Evolutionary conservation across 1,140 invertebrate species (phyloP), one percentile per base, ranked within the genome.

Genomic region (Temnothorax nylanderi): DNA sequence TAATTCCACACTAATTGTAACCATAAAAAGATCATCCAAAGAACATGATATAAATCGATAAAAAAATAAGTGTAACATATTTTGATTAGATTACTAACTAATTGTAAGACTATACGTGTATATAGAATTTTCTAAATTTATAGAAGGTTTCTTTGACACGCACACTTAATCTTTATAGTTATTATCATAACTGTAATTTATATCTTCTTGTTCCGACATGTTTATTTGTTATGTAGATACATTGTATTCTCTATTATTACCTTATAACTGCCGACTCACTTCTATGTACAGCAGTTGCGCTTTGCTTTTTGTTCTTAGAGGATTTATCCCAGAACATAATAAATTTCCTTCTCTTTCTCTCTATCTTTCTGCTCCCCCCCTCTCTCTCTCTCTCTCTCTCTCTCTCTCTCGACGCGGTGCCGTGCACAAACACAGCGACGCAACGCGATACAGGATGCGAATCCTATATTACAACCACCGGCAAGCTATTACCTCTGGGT

Each of bases 401-500:
- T 37, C 60, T 56, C 21, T 26, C 58, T 65, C 32, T 16, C 26
- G 62, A 80, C 77, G 76, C 85, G 65, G 74, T 78, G 34, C 75
- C 75, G 60, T 67, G 60, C 71, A 74, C 88, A 74, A 72, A 72
- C 56, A 75, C 89, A 78, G 72, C 26, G 72, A 81, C 41, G 72
- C 21, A 75, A 60, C 89, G 32, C 69, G 87, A 90, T 85, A 90
- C 89, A 85, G 74, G 86, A 90, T 81, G 86, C 44, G 88, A 91
- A 91, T 91, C 84, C 88, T 88, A 87, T 82, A 90, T 91, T 88
- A 91, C 90, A 74, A 89, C 86, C 80, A 54, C 67, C 90, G 71
- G 80, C 80, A 84, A 82, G 64, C 86, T 86, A 89, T 90, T 91
- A 77, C 89, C 87, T 87, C 76, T 76, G 82, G 74, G 69, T 91